A percentile compares a stretch with the other conserved stretches of the same genome.
These are phyloP conservation scores for Pterostichus niger DNA, from an alignment of 2,888 invertebrate species.

Conservation along the genomic window DNA sequence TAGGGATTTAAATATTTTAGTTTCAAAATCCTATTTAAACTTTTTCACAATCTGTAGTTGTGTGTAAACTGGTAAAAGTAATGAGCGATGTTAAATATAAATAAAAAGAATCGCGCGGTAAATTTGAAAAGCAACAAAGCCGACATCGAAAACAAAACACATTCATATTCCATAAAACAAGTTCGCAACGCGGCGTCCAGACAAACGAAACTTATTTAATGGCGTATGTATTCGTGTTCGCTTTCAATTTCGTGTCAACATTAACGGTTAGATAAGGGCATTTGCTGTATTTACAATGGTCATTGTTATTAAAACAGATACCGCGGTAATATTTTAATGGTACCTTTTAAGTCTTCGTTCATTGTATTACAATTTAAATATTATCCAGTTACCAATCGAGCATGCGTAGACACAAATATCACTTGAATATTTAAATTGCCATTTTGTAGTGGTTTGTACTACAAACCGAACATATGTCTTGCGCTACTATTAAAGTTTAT, in stretches of 20 bases:
- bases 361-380: constrained; percentile 67
- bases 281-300: constrained; percentile 64
- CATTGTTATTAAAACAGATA: constrained; percentile 66
- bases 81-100: background rate
- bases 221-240: constrained; percentile 55
- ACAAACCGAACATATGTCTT: constrained; percentile 61
- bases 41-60: background rate
- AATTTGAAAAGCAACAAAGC: constrained; percentile 19
- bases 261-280: constrained; percentile 62
- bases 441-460: constrained; percentile 60
- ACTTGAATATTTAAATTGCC: constrained; percentile 65
- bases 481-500: constrained; percentile 63
- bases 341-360: constrained; percentile 61
- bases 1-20: too few relatives aligned
- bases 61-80: constrained; percentile 2
- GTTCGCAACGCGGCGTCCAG: constrained; percentile 1
- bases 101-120: background rate
- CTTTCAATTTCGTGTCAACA: constrained; percentile 61
- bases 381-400: constrained; percentile 53
- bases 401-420: constrained; percentile 57
- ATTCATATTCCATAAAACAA: constrained; percentile 52
- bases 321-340: constrained; percentile 62
- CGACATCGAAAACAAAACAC: constrained; percentile 18
- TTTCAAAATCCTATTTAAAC: too few relatives aligned
- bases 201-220: constrained; percentile 62